These are phyloP conservation scores for Aphrophora alni DNA, from an alignment of 2,888 invertebrate species.

Conservation along the genomic window DNA sequence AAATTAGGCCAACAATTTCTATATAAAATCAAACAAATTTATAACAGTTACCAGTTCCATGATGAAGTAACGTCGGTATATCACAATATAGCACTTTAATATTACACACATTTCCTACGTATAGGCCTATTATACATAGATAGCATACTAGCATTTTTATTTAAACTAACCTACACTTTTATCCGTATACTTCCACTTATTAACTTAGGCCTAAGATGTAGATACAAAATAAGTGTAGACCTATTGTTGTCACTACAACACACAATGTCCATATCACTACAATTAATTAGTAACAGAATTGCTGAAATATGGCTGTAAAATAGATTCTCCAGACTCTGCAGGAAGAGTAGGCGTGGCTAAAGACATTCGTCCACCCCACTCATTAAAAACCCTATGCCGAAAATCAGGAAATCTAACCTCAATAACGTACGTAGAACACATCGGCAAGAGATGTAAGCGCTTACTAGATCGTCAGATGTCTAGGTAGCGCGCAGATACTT, in stretches of 20 bases:
- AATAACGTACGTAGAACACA: background rate
- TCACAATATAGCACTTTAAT: background rate
- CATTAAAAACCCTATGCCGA: slow-evolving; percentile 16
- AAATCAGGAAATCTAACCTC: slow-evolving; percentile 16
- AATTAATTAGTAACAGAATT: slow-evolving; percentile 1
- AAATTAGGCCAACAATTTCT: background rate
- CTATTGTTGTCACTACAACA: background rate
- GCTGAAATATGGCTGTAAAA: slow-evolving; percentile 2
- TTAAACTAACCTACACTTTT: background rate
- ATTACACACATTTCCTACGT: background rate
- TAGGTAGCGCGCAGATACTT: slow-evolving; percentile 15
- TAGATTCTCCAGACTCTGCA: background rate
- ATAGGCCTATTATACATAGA: background rate
- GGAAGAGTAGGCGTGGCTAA: slow-evolving; percentile 29
- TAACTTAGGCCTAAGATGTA: background rate
- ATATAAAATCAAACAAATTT: background rate
- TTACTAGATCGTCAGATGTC: slow-evolving; percentile 32
- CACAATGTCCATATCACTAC: background rate
- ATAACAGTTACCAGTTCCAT: background rate
- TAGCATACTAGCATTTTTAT: background rate
- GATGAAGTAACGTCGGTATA: background rate
- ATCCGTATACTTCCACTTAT: background rate
- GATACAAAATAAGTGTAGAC: background rate
- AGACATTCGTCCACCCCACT: slow-evolving; percentile 8
- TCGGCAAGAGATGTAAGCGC: slow-evolving; percentile 24